Base-by-base conservation (phyloP, 2,888 invertebrate species). In the Pandemis cinnamomeana region DNA sequence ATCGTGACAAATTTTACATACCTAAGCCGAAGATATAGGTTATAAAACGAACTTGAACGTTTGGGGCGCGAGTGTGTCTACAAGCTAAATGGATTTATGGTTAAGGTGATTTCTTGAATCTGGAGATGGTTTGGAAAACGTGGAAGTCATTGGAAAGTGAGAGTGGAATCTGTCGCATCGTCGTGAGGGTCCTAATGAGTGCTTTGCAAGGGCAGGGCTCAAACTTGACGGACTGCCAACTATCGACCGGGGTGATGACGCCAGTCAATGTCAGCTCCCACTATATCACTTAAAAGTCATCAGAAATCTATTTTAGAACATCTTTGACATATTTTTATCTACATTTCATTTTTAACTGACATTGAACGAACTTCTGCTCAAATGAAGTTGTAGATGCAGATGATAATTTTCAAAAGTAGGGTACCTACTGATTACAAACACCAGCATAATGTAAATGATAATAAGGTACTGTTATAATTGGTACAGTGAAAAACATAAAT, bases 171-270 rank as follows among this genome's bases (percentile, higher is more conserved):
- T 70, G 53, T 75, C 70, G 62, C 77, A 80, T 78, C 79, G 78
- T 75, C 78, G 66, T 70, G 75, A 75, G 75, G 74, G 68, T 72
- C 76, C 75, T 70, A 72, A 75, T 77, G 68, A 70, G 69, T 70
- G 77, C 74, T 69, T 78, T 77, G 82, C 89, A 89, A 90, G 90
- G 89, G 88, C 87, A 86, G 79, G 75, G 75, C 80, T 15, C 27
- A 79, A 82, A 84, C 87, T 92, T 92, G 93, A 88, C 86, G 81
- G 77, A 77, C 77, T 91, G 93, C 93, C 93, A 93, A 91, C 86
- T 90, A 90, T 89, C 88, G 89, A 90, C 84, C 87, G 80, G 78
- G 81, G 77, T 80, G 80, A 86, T 86, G 85, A 84, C 83, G 83
- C 76, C 80, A 81, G 83, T 86, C 92, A 93, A 90, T 91, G 92